These are phyloP conservation scores for Hemicentrotus pulcherrimus DNA, from an alignment of 35 echinoderm and acorn worm species.

Conservation along the genomic window DNA sequence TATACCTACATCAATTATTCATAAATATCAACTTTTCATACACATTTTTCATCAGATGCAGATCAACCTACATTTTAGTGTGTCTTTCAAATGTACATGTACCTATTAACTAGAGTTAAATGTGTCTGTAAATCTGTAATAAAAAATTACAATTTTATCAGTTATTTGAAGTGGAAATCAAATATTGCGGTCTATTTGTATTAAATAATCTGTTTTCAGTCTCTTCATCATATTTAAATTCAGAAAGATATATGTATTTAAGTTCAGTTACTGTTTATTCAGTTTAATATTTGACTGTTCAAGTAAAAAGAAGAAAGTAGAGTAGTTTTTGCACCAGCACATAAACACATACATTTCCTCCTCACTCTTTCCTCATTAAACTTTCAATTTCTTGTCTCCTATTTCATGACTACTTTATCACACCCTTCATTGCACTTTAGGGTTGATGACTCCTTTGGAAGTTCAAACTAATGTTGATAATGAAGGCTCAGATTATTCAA, in stretches of 20 bases:
- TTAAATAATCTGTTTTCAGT: neutral
- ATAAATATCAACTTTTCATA: neutral
- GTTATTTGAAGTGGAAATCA: conserved; percentile 2
- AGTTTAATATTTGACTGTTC: neutral
- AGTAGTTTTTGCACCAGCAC: neutral
- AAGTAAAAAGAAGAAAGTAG: no score
- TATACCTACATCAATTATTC: neutral
- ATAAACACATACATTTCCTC: neutral
- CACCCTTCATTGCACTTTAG: neutral
- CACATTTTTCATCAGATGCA: neutral
- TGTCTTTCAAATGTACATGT: neutral
- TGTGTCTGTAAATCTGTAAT: neutral
- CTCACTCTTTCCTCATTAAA: neutral
- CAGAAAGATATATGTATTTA: neutral
- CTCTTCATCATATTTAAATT: neutral
- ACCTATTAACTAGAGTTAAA: neutral
- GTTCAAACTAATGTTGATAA: no score
- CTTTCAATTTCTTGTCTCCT: neutral
- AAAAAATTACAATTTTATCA: neutral
- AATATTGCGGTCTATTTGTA: neutral
- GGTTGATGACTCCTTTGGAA: neutral
- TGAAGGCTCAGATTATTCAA: no score
- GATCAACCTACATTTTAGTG: neutral
- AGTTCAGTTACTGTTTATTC: neutral
- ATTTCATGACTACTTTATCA: neutral